A percentile compares a stretch with the other conserved stretches of the same genome.
These are phyloP conservation scores for Tenthredo scrophulariae DNA, from an alignment of 2,888 invertebrate species.

Conservation along the genomic window DNA sequence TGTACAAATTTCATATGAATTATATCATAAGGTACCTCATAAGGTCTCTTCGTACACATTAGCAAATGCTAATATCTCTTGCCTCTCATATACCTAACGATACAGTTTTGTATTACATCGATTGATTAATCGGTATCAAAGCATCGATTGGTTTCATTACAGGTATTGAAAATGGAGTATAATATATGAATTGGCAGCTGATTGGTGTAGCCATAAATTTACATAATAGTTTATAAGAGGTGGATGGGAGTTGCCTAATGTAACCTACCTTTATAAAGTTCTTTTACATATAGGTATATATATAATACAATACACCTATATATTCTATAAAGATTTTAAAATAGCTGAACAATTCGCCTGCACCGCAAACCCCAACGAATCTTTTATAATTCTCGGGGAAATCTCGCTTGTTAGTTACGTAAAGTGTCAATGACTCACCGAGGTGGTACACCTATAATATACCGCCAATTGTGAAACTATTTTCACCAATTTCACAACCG, in stretches of 20 bases:
- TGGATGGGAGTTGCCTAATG: slow-evolving; percentile 35
- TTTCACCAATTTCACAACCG: slow-evolving; percentile 48
- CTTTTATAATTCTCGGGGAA: neutral
- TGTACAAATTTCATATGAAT: too few relatives aligned
- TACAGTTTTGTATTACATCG: neutral
- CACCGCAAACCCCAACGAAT: neutral
- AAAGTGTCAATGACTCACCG: slow-evolving; percentile 60
- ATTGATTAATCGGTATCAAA: neutral
- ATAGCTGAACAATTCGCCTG: neutral
- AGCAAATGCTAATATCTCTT: too few relatives aligned
- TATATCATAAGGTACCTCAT: too few relatives aligned
- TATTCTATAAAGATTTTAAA: neutral
- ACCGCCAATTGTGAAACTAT: slow-evolving; percentile 44
- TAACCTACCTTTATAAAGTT: neutral
- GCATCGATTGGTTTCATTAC: slow-evolving; percentile 21
- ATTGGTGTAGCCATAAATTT: slow-evolving; percentile 22
- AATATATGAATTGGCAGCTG: neutral
- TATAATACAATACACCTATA: neutral
- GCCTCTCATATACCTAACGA: neutral
- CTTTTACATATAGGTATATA: neutral
- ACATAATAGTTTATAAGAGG: neutral
- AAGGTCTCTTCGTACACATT: too few relatives aligned
- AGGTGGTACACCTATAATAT: neutral
- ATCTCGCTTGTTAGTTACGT: slow-evolving; percentile 55
- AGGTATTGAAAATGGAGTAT: slow-evolving; percentile 24